phyloP scores from a whole-genome alignment of 2,797 vertebrate genomes.

The Neoniphon sammara region DNA sequence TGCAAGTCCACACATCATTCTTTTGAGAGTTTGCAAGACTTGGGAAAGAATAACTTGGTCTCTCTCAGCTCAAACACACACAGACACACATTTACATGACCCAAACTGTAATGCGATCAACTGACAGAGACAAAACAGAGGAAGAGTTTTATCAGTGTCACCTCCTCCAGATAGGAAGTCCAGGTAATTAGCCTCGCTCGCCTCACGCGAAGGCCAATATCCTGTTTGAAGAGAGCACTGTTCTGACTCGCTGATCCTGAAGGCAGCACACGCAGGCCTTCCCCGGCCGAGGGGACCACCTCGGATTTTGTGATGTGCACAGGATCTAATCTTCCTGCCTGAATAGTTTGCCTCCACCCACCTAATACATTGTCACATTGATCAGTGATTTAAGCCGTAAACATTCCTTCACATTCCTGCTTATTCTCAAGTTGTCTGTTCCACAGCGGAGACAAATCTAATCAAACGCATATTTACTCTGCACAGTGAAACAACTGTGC shows the following conservation, averaged over 20 bases:
- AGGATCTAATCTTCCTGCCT: conserved; percentile 66
- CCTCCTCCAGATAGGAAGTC: conserved; percentile 83
- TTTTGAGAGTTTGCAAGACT: conserved; percentile 23
- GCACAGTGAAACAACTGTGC: conserved; percentile 22
- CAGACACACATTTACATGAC: conserved; percentile 24
- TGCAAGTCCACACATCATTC: conserved; percentile 46
- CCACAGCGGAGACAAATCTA: conserved; percentile 36
- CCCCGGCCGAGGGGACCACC: conserved; percentile 62
- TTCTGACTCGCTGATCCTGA: conserved; percentile 83
- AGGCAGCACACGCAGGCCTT: conserved; percentile 44
- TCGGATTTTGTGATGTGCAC: conserved; percentile 55
- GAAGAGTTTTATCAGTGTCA: conserved; percentile 78
- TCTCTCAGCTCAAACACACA: conserved; percentile 11
- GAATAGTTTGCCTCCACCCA: conserved; percentile 67
- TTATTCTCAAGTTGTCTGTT: conserved; percentile 10
- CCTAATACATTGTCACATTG: conserved; percentile 54
- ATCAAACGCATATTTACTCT: conserved; percentile 38
- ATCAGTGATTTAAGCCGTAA: conserved; percentile 59
- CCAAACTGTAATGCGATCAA: conserved; percentile 40
- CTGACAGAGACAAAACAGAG: conserved; percentile 63
- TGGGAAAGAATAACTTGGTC: conserved; percentile 19
- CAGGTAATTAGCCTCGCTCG: conserved; percentile 79
- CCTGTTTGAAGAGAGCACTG: conserved; percentile 79
- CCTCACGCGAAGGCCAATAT: conserved; percentile 76
- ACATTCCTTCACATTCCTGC: conserved; percentile 43